Base-by-base conservation (phyloP, 1,140 invertebrate species). In the Magallana ariakensis region DNA sequence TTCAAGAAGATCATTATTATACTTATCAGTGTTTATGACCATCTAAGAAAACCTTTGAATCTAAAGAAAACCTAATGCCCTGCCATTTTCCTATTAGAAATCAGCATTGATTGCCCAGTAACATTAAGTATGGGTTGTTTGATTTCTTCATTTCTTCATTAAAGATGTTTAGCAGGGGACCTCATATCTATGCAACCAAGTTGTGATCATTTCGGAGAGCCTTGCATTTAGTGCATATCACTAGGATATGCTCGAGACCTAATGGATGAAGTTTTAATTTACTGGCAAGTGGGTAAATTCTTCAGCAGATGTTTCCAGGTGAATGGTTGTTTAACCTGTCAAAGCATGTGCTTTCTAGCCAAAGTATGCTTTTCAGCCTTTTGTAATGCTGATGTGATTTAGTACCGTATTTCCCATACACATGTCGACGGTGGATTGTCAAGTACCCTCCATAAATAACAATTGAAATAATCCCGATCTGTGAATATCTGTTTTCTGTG, bases 381-480 rank as follows among this genome's bases (percentile, higher is more conserved):
- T 75, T 19, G 13, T 75, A 75, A 46, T 9, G 15, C 9, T 75
- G 22, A 75, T 26, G 22, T 75, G 10, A 26, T 75, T 75, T 46
- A 75, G 22, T 13, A 75, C 11, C 26, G 8, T 75, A 75, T 13
- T 75, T 75, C 33, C 66, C 33, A 46, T 13, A 13, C 22, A 33
- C 26, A 19, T 0, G 66, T 75, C 22, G 11, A 75, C 5, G 22
- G 7, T 75, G 9, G 26, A 22, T 75, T 75, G 19, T 26, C 22
- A 75, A 75, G 66, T 75, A 22, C 66, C 2, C 66, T 13, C 22
- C 66, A 75, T 75, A 75, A 75, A 75, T 75, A 75, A 75, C 66
- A 33, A 26, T 26, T 75, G 66, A 75, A 75, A 13, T 33, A 75
- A 75, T 75, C 22, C 9, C 9, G 15, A 26, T 75, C 66, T 22